Percentiles rank a stretch among this genome's conserved stretches.
These are phyloP conservation scores for Myotis myotis DNA, from an alignment of 2,797 vertebrate species.

Conservation along the genomic window DNA sequence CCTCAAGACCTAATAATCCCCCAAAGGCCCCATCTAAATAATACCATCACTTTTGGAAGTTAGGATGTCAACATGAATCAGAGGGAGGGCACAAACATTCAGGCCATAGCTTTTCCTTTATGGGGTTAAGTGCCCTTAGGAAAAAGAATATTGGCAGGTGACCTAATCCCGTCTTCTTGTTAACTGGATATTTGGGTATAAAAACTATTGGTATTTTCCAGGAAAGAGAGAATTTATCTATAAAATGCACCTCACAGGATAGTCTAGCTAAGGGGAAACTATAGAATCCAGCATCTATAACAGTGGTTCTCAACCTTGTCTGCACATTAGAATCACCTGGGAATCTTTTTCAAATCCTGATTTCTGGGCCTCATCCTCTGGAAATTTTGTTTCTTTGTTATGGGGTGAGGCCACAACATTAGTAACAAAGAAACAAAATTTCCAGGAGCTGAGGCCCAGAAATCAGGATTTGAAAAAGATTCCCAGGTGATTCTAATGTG, in stretches of 20 bases:
- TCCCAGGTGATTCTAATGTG: too few species aligned
- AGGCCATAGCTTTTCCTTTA: background rate
- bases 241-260: background rate
- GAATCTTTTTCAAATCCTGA: too few species aligned
- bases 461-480: too few species aligned
- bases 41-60: background rate
- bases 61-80: background rate
- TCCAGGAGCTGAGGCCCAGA: too few species aligned
- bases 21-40: background rate
- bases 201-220: background rate
- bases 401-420: too few species aligned
- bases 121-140: background rate
- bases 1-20: background rate
- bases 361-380: too few species aligned
- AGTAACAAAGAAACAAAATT: too few species aligned
- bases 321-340: too few species aligned
- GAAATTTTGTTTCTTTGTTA: too few species aligned
- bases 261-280: background rate
- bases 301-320: too few species aligned
- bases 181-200: background rate
- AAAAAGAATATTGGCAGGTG: background rate
- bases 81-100: background rate
- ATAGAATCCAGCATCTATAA: background rate
- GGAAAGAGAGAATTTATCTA: background rate
- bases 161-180: background rate